A percentile compares a stretch with the other conserved stretches of the same genome.
phyloP scores from a whole-genome alignment of 2,113 vertebrate species.

The Notiomystis cincta region DNA sequence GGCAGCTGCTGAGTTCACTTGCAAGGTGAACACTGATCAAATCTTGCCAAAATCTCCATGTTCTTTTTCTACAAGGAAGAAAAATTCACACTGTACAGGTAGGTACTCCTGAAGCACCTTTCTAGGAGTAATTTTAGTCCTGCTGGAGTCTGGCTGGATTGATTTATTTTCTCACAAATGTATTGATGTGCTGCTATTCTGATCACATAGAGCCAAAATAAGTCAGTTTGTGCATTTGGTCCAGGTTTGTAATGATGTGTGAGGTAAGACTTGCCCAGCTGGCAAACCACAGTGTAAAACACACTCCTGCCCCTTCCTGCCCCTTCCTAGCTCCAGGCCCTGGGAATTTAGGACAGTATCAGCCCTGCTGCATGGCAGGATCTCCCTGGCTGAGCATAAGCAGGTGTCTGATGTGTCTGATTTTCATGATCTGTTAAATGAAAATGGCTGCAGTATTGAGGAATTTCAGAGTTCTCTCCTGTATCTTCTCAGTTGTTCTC shows the following conservation, averaged over 20 bases:
- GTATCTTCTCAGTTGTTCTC: background rate
- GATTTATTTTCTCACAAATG: background rate
- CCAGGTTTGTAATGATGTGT: background rate
- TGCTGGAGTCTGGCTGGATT: background rate
- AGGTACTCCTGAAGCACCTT: background rate
- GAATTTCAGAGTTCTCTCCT: background rate
- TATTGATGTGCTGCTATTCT: background rate
- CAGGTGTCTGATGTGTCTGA: background rate
- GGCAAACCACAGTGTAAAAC: background rate
- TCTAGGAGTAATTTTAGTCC: background rate
- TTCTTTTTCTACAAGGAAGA: background rate
- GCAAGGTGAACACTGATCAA: background rate
- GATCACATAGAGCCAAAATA: fast-evolving
- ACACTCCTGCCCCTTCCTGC: background rate
- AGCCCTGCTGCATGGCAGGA: background rate
- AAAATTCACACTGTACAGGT: background rate
- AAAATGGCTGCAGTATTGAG: background rate
- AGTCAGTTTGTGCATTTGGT: background rate
- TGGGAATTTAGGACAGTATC: background rate
- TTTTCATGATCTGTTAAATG: background rate
- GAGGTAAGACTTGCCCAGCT: background rate
- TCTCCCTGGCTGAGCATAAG: background rate
- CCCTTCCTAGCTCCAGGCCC: background rate
- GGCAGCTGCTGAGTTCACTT: background rate
- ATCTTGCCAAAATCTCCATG: background rate